Conservation (phyloP, 1,140 invertebrate genomes). For the Bombus confusus region DNA sequence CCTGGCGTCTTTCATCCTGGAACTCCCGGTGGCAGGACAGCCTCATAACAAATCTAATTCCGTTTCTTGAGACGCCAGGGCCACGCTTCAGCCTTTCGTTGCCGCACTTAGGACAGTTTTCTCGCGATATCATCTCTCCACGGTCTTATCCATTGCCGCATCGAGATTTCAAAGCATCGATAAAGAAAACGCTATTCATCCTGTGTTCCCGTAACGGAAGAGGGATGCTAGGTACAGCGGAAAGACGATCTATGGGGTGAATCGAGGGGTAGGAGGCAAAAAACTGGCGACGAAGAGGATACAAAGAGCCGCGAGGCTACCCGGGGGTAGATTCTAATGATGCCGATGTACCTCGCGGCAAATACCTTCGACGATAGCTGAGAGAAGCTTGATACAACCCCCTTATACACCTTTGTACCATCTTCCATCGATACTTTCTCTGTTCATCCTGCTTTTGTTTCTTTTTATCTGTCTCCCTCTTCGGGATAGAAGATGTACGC, state of each 20-base stretch:
- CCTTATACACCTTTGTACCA: slow-evolving; percentile 26
- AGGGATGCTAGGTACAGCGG: neutral
- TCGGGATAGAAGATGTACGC: neutral
- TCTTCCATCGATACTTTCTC: slow-evolving; percentile 9
- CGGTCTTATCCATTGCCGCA: slow-evolving; percentile 24
- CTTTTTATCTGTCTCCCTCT: neutral
- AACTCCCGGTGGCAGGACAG: slow-evolving; percentile 11
- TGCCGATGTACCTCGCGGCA: slow-evolving; percentile 60
- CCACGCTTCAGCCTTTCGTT: neutral
- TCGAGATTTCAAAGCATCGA: slow-evolving; percentile 63
- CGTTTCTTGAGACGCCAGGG: slow-evolving; percentile 29
- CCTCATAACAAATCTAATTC: slow-evolving; percentile 62
- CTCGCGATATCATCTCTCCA: slow-evolving; percentile 31
- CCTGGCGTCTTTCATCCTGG: neutral
- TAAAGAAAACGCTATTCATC: slow-evolving; percentile 60
- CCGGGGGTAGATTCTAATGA: slow-evolving; percentile 66
- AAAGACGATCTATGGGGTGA: slow-evolving; percentile 24
- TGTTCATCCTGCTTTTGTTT: neutral
- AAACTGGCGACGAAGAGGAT: slow-evolving; percentile 11
- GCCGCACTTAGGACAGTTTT: neutral
- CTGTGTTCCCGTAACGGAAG: slow-evolving; percentile 3
- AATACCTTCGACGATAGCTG: slow-evolving; percentile 59
- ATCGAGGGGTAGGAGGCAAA: neutral
- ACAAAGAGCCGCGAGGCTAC: slow-evolving; percentile 60
- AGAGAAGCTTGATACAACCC: slow-evolving; percentile 39